Conservation (phyloP, 2,797 vertebrate species). For the Anniella stebbinsi region DNA sequence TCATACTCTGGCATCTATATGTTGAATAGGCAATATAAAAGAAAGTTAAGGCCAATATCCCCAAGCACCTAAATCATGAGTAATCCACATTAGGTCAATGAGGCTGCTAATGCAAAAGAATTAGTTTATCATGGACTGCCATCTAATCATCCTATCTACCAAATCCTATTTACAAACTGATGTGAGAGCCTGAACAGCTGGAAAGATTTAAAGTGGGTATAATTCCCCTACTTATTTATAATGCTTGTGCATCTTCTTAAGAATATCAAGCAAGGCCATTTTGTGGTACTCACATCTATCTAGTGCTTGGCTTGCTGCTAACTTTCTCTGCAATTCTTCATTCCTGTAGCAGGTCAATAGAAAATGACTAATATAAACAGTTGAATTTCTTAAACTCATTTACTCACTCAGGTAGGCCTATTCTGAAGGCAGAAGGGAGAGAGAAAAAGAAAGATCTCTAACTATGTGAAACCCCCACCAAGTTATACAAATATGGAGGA, state of each 20-base stretch:
- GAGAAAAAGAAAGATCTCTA: background rate
- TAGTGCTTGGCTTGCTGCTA: conserved; percentile 66
- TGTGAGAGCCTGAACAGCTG: conserved; percentile 64
- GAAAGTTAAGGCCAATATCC: background rate
- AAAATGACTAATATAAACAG: background rate
- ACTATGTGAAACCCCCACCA: background rate
- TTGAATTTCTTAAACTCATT: too few relatives aligned
- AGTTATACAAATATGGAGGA: background rate
- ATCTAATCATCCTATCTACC: background rate
- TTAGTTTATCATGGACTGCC: background rate
- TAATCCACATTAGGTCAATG: background rate
- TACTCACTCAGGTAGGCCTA: background rate
- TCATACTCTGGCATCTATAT: conserved; percentile 63
- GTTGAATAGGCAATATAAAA: conserved; percentile 51
- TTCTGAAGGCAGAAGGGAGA: background rate
- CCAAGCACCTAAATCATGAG: background rate
- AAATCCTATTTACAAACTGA: conserved; percentile 3
- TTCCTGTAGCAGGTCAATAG: background rate
- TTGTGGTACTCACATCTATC: conserved; percentile 68
- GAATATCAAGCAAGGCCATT: conserved; percentile 73
- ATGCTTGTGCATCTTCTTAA: conserved; percentile 74
- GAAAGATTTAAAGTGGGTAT: conserved; percentile 76
- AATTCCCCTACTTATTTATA: conserved; percentile 78
- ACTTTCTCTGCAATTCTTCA: conserved; percentile 20
- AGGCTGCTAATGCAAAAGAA: background rate